A percentile compares a stretch with the other conserved stretches of the same genome.
phyloP scores from a whole-genome alignment of 2,888 invertebrate genomes.

The Nipponacmea schrenckii region DNA sequence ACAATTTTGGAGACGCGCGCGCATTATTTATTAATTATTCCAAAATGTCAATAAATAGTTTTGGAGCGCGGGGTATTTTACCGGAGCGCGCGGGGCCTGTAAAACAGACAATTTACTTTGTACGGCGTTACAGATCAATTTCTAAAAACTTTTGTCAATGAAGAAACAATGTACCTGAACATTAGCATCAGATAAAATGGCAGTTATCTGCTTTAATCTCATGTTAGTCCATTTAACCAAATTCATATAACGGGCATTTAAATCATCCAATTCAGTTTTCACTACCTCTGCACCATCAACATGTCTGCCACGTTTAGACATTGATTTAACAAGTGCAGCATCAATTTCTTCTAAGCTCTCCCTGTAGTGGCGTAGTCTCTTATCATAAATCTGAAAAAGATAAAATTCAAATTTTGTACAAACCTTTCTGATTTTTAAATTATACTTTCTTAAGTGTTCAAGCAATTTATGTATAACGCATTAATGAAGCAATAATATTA shows the following conservation, averaged over 20 bases:
- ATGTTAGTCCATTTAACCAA: constrained; percentile 68
- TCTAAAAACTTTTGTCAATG: too few relatives aligned
- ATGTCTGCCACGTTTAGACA: constrained; percentile 50
- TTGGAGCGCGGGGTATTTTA: too few relatives aligned
- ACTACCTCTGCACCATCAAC: constrained; percentile 79
- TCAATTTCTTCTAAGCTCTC: constrained; percentile 75
- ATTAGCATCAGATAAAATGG: constrained; percentile 47
- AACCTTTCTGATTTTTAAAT: too few relatives aligned
- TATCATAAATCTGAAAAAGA: constrained; percentile 52
- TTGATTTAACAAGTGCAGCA: constrained; percentile 38
- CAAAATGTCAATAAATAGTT: too few relatives aligned
- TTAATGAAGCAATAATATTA: too few relatives aligned
- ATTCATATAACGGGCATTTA: constrained; percentile 82
- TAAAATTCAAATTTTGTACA: background rate
- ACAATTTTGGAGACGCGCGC: too few relatives aligned
- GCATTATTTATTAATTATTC: too few relatives aligned
- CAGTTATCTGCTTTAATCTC: constrained; percentile 71
- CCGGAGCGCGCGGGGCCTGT: too few relatives aligned
- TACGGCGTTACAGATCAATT: too few relatives aligned
- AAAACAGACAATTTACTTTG: too few relatives aligned
- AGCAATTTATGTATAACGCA: too few relatives aligned
- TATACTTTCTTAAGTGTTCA: too few relatives aligned
- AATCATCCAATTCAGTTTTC: constrained; percentile 80
- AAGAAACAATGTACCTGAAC: constrained; percentile 73
- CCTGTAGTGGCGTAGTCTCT: constrained; percentile 81